Evolutionary conservation across 2,888 invertebrate species (phyloP).

Genomic region (Rhodophaea formosa): DNA sequence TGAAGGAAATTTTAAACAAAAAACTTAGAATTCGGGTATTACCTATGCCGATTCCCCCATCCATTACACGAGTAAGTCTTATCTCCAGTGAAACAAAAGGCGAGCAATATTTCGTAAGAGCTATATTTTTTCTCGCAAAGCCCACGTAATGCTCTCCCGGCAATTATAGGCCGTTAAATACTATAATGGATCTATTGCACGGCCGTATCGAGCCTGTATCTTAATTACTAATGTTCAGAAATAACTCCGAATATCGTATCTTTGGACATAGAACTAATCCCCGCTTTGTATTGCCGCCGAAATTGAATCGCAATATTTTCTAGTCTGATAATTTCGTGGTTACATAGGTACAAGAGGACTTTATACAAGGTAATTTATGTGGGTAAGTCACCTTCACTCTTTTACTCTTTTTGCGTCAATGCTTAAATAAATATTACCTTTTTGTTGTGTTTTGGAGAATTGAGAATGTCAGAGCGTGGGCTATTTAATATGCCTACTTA

Average conservation of each 20-base stretch:
- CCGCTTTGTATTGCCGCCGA: neutral
- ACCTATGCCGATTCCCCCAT: neutral
- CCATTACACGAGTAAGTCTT: slow-evolving; percentile 5
- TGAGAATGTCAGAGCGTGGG: no score
- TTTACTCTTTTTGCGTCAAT: no score
- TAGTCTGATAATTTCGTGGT: neutral
- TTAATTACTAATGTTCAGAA: slow-evolving; percentile 63
- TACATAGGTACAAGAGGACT: no score
- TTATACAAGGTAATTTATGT: no score
- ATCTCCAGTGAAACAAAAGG: slow-evolving; percentile 33
- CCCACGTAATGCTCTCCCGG: slow-evolving; percentile 50
- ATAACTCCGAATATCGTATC: slow-evolving; percentile 40
- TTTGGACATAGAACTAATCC: slow-evolving; percentile 18
- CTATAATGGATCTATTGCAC: slow-evolving; percentile 54
- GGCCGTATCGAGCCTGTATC: slow-evolving; percentile 54
- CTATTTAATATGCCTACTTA: no score
- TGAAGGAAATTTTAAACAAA: no score
- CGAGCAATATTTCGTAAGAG: slow-evolving; percentile 44
- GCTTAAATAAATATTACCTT: no score
- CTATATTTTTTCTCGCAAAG: slow-evolving; percentile 52
- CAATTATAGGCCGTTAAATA: slow-evolving; percentile 61
- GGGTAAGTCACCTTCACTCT: no score
- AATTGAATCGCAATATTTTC: neutral
- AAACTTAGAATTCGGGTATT: no score
- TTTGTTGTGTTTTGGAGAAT: no score